These are phyloP conservation scores for Smithornis capensis DNA, from an alignment of 2,113 vertebrate species.

Conservation along the genomic window DNA sequence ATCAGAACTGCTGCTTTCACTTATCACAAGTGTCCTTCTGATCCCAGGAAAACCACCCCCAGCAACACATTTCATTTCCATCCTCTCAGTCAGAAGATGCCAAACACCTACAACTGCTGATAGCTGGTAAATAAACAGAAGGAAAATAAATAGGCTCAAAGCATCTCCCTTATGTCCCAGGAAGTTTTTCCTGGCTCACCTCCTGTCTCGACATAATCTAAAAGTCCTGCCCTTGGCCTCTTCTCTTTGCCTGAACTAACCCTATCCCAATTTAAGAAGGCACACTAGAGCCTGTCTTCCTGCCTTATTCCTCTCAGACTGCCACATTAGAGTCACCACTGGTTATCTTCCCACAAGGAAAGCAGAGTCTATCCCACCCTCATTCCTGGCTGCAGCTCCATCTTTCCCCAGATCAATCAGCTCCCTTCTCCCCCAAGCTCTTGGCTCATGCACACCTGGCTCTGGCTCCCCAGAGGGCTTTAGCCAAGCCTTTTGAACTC, in stretches of 20 bases:
- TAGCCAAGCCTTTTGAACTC: neutral
- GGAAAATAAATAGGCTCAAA: neutral
- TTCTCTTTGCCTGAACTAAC: neutral
- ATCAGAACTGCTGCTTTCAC: neutral
- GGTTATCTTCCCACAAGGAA: neutral
- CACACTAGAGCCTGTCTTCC: neutral
- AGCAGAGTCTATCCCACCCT: neutral
- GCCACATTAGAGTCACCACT: neutral
- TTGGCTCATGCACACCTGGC: neutral
- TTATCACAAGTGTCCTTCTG: neutral
- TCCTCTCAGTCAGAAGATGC: neutral
- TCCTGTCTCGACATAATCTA: neutral
- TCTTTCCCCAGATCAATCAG: neutral
- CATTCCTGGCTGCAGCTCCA: neutral
- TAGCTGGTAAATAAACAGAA: neutral
- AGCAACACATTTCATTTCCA: neutral
- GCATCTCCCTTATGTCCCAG: neutral
- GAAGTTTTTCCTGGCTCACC: neutral
- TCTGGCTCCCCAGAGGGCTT: neutral
- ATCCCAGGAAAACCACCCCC: neutral
- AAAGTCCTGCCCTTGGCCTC: neutral
- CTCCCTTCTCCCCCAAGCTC: neutral
- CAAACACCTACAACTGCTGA: neutral
- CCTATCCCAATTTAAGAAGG: neutral
- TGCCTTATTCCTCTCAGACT: neutral